Evolutionary conservation across 2,113 vertebrate genomes (phyloP), one percentile per base, ranked within the genome.

Genomic region (Corythoichthys haematopterus): DNA sequence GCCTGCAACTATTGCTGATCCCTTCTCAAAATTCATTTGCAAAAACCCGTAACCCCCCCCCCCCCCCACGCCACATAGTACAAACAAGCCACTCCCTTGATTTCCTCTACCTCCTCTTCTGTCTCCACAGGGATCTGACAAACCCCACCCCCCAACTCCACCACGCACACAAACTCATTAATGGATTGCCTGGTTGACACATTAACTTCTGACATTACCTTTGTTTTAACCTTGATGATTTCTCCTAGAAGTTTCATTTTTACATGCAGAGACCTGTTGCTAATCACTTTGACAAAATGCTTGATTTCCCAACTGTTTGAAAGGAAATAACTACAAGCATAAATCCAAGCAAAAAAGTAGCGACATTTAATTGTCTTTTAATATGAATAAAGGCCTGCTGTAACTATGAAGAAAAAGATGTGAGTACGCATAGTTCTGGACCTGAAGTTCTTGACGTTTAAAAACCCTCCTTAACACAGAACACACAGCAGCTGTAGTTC

Each of bases 1-100:
- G n/a, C n/a, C n/a, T n/a, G n/a, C n/a, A n/a, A n/a, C n/a, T n/a
- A n/a, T n/a, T n/a, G n/a, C n/a, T n/a, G n/a, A n/a, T n/a, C n/a
- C n/a, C n/a, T n/a, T n/a, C n/a, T n/a, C n/a, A n/a, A n/a, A n/a
- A n/a, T n/a, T n/a, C n/a, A n/a, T n/a, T n/a, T n/a, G n/a, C n/a
- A n/a, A n/a, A 67, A 72, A 72, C 80, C 77, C 65, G 62, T 70
- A 58, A 64, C 72, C 70, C 66, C 62, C 68, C 45, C 52, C 52
- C 59, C 66, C 59, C 61, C 51, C 51, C 80, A 74, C 59, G 28
- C 69, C 69, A 81, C 52, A 74, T 15, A 83, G 59, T 67, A 85
- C 81, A 67, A 76, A 76, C 68, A 87, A 76, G 71, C 83, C 88
- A 88, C 88, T 88, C 84, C 87, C 80, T 74, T 71, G 37, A 82